A percentile compares a stretch with the other conserved stretches of the same genome.
These are phyloP conservation scores for Melipona bicolor DNA, from an alignment of 2,888 invertebrate species.

Conservation along the genomic window DNA sequence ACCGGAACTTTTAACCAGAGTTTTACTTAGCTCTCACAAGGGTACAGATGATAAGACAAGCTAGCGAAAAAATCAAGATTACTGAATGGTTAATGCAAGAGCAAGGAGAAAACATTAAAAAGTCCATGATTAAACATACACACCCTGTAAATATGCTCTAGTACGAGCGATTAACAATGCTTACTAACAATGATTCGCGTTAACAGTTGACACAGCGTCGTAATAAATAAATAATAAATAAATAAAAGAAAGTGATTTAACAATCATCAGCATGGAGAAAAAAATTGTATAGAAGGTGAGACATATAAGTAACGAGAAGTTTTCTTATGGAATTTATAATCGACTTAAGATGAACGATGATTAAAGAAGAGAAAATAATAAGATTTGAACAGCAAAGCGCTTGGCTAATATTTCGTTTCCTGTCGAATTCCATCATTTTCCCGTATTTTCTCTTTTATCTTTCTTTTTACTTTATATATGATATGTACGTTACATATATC, in stretches of 20 bases:
- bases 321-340: constrained; percentile 8
- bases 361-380: constrained; percentile 16
- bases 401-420: constrained; percentile 8
- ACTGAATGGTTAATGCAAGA: constrained; percentile 31
- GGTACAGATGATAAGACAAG: constrained; percentile 7
- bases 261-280: background rate
- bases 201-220: constrained; percentile 14
- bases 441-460: background rate
- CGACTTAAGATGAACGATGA: constrained; percentile 29
- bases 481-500: constrained; percentile 29
- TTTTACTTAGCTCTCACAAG: constrained; percentile 26
- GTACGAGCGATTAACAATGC: constrained; percentile 22
- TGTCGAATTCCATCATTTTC: constrained; percentile 8
- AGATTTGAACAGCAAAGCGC: constrained; percentile 8
- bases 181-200: constrained; percentile 10
- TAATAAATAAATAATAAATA: background rate
- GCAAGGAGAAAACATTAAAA: constrained; percentile 8
- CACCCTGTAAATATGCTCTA: constrained; percentile 24
- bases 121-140: constrained; percentile 9
- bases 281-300: background rate
- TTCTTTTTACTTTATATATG: constrained; percentile 10
- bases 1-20: constrained; percentile 10
- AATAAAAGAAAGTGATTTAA: background rate
- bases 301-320: constrained; percentile 4
- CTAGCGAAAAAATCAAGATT: constrained; percentile 34